These are phyloP conservation scores for Hoplodrina ambigua DNA, from an alignment of 2,888 invertebrate species.

Conservation along the genomic window DNA sequence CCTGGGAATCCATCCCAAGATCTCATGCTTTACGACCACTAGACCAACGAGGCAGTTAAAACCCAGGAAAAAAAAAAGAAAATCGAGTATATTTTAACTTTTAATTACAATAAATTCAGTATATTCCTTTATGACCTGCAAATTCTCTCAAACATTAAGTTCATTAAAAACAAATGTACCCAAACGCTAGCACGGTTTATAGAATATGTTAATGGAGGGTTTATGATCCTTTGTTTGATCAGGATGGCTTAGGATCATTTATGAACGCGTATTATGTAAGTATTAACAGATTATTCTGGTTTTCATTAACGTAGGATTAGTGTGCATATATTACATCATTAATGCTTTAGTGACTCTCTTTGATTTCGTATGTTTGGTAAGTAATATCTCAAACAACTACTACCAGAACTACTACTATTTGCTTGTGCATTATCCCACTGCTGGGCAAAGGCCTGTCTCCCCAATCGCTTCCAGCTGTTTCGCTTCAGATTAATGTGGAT, in stretches of 20 bases:
- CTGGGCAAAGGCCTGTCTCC: background rate
- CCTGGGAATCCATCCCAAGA: too few species aligned
- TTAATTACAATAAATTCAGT: background rate
- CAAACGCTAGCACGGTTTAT: background rate
- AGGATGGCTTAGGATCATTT: conserved; percentile 20
- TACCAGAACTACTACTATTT: too few species aligned
- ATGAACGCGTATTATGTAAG: conserved; percentile 28
- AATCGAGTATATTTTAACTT: background rate
- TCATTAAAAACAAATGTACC: conserved; percentile 7
- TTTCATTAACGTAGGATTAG: conserved; percentile 33
- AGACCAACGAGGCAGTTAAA: too few species aligned
- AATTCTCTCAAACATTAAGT: conserved; percentile 14
- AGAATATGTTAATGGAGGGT: conserved; percentile 29
- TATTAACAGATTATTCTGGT: conserved; percentile 38
- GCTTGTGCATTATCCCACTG: background rate
- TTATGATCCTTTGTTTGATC: conserved; percentile 41
- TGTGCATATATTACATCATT: background rate
- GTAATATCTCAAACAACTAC: too few species aligned
- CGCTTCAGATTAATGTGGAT: too few species aligned
- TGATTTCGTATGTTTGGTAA: background rate
- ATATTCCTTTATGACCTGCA: background rate
- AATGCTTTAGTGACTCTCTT: conserved; percentile 1
- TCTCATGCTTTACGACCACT: too few species aligned
- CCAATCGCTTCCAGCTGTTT: too few species aligned
- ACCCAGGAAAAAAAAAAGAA: too few species aligned